phyloP scores from a whole-genome alignment of 1,140 invertebrate species.

The Tribolium madens region DNA sequence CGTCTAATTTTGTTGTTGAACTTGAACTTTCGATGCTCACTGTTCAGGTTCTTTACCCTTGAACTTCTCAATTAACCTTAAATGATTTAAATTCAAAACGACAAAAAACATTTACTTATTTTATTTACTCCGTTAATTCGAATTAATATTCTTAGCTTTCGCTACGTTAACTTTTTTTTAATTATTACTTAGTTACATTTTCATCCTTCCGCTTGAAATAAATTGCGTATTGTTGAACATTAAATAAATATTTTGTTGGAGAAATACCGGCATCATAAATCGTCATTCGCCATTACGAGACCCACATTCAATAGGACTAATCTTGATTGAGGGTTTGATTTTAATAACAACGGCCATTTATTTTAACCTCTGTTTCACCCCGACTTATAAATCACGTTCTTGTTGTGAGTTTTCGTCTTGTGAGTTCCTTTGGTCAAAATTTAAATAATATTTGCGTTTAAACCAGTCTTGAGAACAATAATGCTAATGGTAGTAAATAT shows the following conservation, averaged over 20 bases:
- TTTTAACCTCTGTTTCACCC: not conserved
- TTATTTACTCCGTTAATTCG: slow-evolving; percentile 4
- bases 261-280: slow-evolving; percentile 27
- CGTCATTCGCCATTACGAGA: slow-evolving; percentile 11
- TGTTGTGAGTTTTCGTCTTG: not conserved
- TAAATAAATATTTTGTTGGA: not conserved
- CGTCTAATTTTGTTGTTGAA: not conserved
- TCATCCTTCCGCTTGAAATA: not conserved
- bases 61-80: slow-evolving; percentile 25
- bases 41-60: slow-evolving; percentile 26
- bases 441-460: not conserved
- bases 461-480: not conserved
- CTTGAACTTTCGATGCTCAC: slow-evolving; percentile 26
- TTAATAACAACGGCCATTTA: slow-evolving; percentile 25
- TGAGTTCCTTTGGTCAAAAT: not conserved
- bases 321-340: slow-evolving; percentile 27
- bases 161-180: slow-evolving; percentile 2
- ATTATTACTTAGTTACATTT: not conserved
- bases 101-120: slow-evolving; percentile 12
- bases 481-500: not conserved
- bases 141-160: not conserved
- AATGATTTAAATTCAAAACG: not conserved
- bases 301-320: not conserved
- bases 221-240: not conserved
- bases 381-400: not conserved